Conservation (phyloP, 1,140 invertebrate species). For the Drosophila nigromelanica region DNA sequence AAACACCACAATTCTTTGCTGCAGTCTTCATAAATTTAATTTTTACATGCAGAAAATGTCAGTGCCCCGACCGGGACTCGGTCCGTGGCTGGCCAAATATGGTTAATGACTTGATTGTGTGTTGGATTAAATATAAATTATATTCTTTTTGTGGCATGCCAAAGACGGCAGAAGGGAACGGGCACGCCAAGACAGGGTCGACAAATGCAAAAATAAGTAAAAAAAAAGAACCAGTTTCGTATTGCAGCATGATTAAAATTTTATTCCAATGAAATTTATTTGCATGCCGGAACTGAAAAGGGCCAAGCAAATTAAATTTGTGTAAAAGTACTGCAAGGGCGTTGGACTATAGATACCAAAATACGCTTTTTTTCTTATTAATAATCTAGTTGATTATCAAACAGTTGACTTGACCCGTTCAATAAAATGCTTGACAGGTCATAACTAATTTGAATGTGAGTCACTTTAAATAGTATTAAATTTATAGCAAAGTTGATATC, state of each 20-base stretch:
- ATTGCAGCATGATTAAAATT: slow-evolving; percentile 53
- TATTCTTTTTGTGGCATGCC: slow-evolving; percentile 54
- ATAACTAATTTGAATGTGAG: slow-evolving; percentile 29
- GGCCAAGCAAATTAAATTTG: slow-evolving; percentile 10
- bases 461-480: too few relatives aligned
- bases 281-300: slow-evolving; percentile 24
- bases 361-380: background rate
- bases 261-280: slow-evolving; percentile 60
- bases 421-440: too few relatives aligned
- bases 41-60: slow-evolving; percentile 62
- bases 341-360: background rate
- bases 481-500: slow-evolving; percentile 17
- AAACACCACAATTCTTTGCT: slow-evolving; percentile 66
- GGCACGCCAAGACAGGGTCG: background rate
- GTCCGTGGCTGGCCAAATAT: slow-evolving; percentile 49
- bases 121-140: slow-evolving; percentile 79
- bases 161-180: slow-evolving; percentile 8
- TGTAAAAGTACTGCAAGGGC: background rate
- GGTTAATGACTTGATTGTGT: slow-evolving; percentile 76
- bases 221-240: slow-evolving; percentile 41
- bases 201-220: slow-evolving; percentile 15
- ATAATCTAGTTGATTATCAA: background rate
- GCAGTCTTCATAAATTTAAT: slow-evolving; percentile 78
- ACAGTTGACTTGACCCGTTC: too few relatives aligned
- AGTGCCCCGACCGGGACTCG: slow-evolving; percentile 26